phyloP scores from a whole-genome alignment of 2,888 invertebrate species.

The Emmelina monodactyla region DNA sequence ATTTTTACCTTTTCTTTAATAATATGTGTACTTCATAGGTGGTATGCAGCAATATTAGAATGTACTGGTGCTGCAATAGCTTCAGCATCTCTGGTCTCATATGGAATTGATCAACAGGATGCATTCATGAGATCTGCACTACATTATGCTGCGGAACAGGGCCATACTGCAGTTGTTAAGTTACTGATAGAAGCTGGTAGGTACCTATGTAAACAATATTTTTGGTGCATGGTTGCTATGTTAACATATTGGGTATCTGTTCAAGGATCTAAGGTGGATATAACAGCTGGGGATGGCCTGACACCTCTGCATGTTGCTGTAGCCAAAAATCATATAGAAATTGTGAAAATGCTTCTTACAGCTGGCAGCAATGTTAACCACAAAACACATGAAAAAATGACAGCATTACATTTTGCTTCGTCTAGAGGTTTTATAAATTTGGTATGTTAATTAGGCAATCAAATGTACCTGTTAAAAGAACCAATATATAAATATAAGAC shows the following conservation, averaged over 20 bases:
- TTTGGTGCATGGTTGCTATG: too few species aligned
- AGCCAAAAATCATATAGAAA: conserved; percentile 61
- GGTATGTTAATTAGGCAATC: conserved; percentile 27
- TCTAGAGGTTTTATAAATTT: conserved; percentile 62
- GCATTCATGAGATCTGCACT: conserved; percentile 71
- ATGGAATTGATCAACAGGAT: conserved; percentile 70
- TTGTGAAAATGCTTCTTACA: conserved; percentile 62
- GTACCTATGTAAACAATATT: too few species aligned
- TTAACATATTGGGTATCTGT: too few species aligned
- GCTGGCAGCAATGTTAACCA: conserved; percentile 68
- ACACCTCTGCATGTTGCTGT: conserved; percentile 75
- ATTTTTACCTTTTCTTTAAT: conserved; percentile 3
- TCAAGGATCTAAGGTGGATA: conserved; percentile 69
- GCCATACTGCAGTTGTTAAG: conserved; percentile 68
- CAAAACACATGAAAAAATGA: conserved; percentile 67
- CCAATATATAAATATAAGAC: not conserved
- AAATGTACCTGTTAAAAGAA: too few species aligned
- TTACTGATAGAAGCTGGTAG: conserved; percentile 69
- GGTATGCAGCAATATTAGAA: conserved; percentile 79
- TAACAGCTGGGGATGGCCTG: conserved; percentile 70
- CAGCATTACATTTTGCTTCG: conserved; percentile 70
- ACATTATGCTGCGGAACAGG: conserved; percentile 77
- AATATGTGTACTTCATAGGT: conserved; percentile 68
- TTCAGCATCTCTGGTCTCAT: conserved; percentile 42
- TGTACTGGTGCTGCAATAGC: conserved; percentile 67